A percentile compares a stretch with the other conserved stretches of the same genome.
phyloP scores from a whole-genome alignment of 2,113 vertebrate genomes.

The Podarcis cretensis region DNA sequence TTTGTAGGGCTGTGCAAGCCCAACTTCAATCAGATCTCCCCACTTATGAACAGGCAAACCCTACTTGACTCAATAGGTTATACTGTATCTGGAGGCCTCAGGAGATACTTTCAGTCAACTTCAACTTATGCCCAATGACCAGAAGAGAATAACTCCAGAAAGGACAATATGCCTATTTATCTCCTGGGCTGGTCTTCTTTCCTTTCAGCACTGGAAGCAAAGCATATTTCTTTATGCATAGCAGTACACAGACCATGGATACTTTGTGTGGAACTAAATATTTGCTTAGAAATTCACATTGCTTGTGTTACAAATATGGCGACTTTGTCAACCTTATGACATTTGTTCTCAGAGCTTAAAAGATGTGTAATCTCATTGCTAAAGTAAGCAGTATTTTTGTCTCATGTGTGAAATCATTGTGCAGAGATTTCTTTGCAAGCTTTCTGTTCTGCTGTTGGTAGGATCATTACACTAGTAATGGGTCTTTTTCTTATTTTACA shows the following conservation, averaged over 20 bases:
- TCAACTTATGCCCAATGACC: not conserved
- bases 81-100: not conserved
- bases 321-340: not conserved
- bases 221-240: conserved; percentile 17
- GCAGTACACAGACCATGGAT: not conserved
- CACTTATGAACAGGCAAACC: not conserved
- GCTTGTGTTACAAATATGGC: not conserved
- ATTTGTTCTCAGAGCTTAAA: conserved; percentile 21
- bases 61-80: not conserved
- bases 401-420: conserved; percentile 8
- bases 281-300: conserved; percentile 26
- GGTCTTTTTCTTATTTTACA: not conserved
- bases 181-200: not conserved
- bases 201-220: conserved; percentile 16
- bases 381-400: conserved; percentile 20
- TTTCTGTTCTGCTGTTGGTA: not conserved
- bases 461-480: not conserved
- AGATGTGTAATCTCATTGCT: not conserved
- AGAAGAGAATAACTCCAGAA: not conserved
- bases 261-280: conserved; percentile 8
- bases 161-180: not conserved
- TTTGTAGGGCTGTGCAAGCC: too few relatives aligned
- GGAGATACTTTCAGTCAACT: not conserved
- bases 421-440: not conserved
- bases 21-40: too few relatives aligned